Conservation (phyloP, 1,140 invertebrate species). For the Drosophila erecta region DNA sequence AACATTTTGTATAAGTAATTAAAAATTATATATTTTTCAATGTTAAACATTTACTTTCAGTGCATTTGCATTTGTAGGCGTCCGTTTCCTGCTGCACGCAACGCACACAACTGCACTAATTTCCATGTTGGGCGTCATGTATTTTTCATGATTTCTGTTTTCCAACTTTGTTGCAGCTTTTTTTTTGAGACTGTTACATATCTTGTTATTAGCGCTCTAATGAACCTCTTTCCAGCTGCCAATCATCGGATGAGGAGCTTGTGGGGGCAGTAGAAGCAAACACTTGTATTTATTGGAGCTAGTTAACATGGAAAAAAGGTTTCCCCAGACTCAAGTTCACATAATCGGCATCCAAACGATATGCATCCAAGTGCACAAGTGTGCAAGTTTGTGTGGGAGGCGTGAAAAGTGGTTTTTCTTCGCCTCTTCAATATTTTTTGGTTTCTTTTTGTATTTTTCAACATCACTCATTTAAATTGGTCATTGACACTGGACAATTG, state of each 20-base stretch:
- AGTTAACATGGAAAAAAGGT: constrained; percentile 52
- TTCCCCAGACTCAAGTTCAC: constrained; percentile 27
- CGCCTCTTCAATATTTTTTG: neutral
- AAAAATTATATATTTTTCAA: neutral
- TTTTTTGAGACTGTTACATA: constrained; percentile 41
- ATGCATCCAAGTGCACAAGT: constrained; percentile 21
- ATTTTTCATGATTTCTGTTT: constrained; percentile 49
- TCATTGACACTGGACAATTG: constrained; percentile 35
- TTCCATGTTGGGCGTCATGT: constrained; percentile 46
- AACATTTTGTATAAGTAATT: neutral
- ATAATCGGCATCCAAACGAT: constrained; percentile 25
- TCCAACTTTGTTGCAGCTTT: constrained; percentile 35
- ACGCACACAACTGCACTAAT: constrained; percentile 41
- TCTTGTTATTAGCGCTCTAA: constrained; percentile 71
- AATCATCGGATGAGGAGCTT: constrained; percentile 44
- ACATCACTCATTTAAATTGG: constrained; percentile 43
- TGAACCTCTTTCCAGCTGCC: constrained; percentile 71
- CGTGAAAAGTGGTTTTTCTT: constrained; percentile 47
- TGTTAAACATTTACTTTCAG: neutral
- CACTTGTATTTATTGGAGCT: constrained; percentile 44
- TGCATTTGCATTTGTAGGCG: constrained; percentile 35
- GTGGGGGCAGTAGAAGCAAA: constrained; percentile 9
- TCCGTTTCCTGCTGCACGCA: constrained; percentile 45
- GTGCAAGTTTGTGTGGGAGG: constrained; percentile 44
- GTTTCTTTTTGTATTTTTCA: constrained; percentile 19